These are phyloP conservation scores for Trichoplax adhaerens DNA, from an alignment of 37 sponge, comb jelly and placozoan genomes.

Conservation along the genomic window DNA sequence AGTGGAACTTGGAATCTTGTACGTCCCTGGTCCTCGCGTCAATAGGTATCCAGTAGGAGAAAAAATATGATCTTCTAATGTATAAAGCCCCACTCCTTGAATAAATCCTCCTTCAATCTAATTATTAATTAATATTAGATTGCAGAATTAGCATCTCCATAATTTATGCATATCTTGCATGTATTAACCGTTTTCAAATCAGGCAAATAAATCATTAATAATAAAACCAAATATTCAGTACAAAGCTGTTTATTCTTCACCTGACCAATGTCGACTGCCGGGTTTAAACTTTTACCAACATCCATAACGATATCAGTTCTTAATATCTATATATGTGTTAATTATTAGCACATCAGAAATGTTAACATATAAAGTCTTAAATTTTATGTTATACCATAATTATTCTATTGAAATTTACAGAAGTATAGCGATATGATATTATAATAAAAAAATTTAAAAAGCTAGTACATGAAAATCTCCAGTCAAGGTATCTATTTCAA, in stretches of 20 bases:
- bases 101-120: constrained; percentile 47
- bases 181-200: not conserved
- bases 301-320: constrained; percentile 61
- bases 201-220: not conserved
- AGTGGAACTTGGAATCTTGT: constrained; percentile 58
- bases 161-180: constrained; percentile 1
- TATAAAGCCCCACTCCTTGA: not conserved
- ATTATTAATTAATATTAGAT: not conserved
- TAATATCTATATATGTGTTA: not conserved
- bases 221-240: not conserved
- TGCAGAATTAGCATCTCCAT: not conserved
- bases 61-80: constrained; percentile 20
- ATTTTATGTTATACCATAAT: too few species aligned
- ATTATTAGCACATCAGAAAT: too few species aligned
- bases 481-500: constrained; percentile 65
- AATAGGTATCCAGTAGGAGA: constrained; percentile 30
- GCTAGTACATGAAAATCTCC: too few species aligned
- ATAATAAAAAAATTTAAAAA: too few species aligned
- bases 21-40: constrained; percentile 53
- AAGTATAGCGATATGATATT: too few species aligned
- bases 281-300: constrained; percentile 67
- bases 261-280: constrained; percentile 76
- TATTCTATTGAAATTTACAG: too few species aligned
- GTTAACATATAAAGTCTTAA: too few species aligned
- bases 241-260: not conserved